Evolutionary conservation across 2,888 invertebrate species (phyloP).

Genomic region (Junonia oenone): DNA sequence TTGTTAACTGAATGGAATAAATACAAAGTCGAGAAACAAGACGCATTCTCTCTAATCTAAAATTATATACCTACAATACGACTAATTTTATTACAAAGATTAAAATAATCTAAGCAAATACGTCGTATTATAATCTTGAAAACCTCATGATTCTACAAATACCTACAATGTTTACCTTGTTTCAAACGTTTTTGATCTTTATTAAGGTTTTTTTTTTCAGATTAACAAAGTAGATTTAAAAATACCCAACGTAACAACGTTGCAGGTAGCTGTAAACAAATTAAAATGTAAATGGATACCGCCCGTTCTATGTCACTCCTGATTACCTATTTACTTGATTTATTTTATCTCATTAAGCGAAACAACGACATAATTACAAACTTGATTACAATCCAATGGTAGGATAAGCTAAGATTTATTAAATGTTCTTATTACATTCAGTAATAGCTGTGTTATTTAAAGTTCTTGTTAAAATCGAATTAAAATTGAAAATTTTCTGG

Average conservation of each 20-base stretch:
- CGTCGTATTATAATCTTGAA: no score
- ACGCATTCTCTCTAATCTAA: no score
- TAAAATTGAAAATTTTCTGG: no score
- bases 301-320: slow-evolving; percentile 22
- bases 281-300: slow-evolving; percentile 21
- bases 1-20: not conserved
- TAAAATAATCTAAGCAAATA: no score
- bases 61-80: not conserved
- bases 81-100: no score
- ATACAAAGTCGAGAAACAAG: not conserved
- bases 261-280: slow-evolving; percentile 8
- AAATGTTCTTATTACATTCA: no score
- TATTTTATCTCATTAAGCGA: not conserved
- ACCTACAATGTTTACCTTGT: no score
- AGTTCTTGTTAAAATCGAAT: no score
- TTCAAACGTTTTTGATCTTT: no score
- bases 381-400: not conserved
- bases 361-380: not conserved
- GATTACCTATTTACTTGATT: slow-evolving; percentile 1
- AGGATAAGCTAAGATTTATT: not conserved
- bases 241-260: not conserved
- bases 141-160: no score
- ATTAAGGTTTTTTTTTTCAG: not conserved
- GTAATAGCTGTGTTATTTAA: no score
- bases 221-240: not conserved